phyloP scores from a whole-genome alignment of 2,113 vertebrate genomes.

The Eira barbara region DNA sequence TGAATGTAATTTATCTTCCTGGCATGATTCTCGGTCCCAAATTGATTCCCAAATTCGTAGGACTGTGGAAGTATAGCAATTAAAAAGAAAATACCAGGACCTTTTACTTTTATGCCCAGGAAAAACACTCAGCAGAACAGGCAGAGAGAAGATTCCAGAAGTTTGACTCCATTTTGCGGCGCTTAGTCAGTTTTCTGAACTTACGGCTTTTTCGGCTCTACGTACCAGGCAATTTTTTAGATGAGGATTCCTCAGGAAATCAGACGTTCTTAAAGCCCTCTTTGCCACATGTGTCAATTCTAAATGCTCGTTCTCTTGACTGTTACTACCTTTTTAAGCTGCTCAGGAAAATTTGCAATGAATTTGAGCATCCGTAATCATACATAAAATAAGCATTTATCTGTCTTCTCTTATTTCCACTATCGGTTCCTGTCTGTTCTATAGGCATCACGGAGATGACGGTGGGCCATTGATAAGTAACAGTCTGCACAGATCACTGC shows the following conservation, averaged over 20 bases:
- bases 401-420: neutral
- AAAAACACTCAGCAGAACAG: neutral
- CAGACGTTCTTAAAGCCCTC: neutral
- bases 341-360: neutral
- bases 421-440: neutral
- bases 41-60: conserved; percentile 67
- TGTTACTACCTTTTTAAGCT: neutral
- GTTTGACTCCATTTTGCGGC: neutral
- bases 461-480: neutral
- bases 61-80: conserved; percentile 53
- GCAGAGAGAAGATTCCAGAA: conserved; percentile 9
- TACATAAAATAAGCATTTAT: neutral
- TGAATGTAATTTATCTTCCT: conserved; percentile 69
- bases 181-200: neutral
- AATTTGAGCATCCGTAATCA: neutral
- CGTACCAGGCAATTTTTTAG: neutral
- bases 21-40: conserved; percentile 60
- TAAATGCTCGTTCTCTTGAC: neutral
- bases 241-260: neutral
- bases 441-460: neutral
- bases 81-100: conserved; percentile 49
- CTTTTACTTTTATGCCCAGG: conserved; percentile 49
- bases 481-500: neutral
- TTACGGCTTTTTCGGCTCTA: neutral
- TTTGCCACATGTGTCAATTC: neutral